phyloP scores from a whole-genome alignment of 2,113 vertebrate species.

The Zapornia atra region DNA sequence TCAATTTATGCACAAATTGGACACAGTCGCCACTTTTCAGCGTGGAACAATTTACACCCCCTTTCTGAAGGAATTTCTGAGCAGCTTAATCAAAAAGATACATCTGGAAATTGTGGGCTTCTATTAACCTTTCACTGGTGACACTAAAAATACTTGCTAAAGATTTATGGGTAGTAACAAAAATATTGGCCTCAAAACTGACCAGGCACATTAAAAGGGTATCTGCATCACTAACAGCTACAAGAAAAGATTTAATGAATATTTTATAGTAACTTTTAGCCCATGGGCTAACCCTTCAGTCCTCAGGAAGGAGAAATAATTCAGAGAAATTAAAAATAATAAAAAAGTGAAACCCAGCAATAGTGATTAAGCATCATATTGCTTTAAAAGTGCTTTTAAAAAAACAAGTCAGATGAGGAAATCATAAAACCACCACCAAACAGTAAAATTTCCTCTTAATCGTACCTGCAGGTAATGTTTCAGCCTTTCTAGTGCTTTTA shows the following conservation, averaged over 20 bases:
- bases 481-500: slow-evolving; percentile 22
- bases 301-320: neutral
- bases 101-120: slow-evolving; percentile 56
- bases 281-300: neutral
- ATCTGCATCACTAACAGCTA: slow-evolving; percentile 33
- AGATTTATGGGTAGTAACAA: slow-evolving; percentile 66
- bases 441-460: neutral
- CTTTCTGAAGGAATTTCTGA: slow-evolving; percentile 64
- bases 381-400: neutral
- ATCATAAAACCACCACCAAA: neutral
- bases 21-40: slow-evolving; percentile 29
- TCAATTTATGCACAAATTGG: slow-evolving; percentile 55
- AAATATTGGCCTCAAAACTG: slow-evolving; percentile 53
- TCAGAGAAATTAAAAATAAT: neutral
- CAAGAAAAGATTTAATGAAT: slow-evolving; percentile 51
- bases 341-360: neutral
- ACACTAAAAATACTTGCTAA: slow-evolving; percentile 70
- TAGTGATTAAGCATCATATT: neutral
- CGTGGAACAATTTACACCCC: slow-evolving; percentile 57
- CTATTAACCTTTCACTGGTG: slow-evolving; percentile 71
- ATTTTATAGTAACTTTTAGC: slow-evolving; percentile 7
- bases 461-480: neutral
- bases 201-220: slow-evolving; percentile 60
- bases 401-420: neutral
- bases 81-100: slow-evolving; percentile 60